Base-by-base conservation (phyloP, 2,797 vertebrate genomes). In the Gobionotothen gibberifrons region DNA sequence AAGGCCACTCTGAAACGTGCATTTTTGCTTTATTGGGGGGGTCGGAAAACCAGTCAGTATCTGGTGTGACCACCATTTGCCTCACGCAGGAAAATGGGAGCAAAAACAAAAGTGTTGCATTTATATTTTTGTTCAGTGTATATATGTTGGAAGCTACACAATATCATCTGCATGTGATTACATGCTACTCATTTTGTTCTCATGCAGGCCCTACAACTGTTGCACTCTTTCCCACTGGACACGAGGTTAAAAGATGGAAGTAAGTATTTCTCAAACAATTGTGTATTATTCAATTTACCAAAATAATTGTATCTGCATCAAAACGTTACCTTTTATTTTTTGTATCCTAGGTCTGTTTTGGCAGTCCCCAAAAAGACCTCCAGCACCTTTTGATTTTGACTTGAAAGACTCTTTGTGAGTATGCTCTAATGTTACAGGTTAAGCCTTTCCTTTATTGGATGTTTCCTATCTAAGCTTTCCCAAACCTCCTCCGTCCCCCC, bases 331-430 rank as follows among this genome's bases (percentile, higher is more conserved):
- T 66, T 32, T 5, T n/a, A 22, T 21, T 81, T 51, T 42, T n/a
- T 11, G 79, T 46, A 87, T 63, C 74, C 74, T 71, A 99, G 98
- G 96, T 94, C 96, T 99, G 69, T 99, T 99, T 94, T 99, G 98
- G 98, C 98, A 99, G 0, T 99, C 98, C 63, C 98, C 98, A 15
- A 99, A 99, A 93, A 96, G 98, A 72, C 98, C 98, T 14, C 98
- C 98, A 61, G 92, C 95, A 71, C 96, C 98, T 63, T 93, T 97
- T 91, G 95, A 96, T 76, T 99, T 99, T 94, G 96, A 99, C 84
- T 90, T 97, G 83, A 96, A 78, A 48, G 96, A 99, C 85, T 90
- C 95, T 78, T 94, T 98, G 98, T 99, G 91, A 98, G 97, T 98
- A 52, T 42, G 9, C 1, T 64, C 36, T 69, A 29, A 3, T 16